phyloP scores from a whole-genome alignment of 2,113 vertebrate species.

The Atherinomorus stipes region DNA sequence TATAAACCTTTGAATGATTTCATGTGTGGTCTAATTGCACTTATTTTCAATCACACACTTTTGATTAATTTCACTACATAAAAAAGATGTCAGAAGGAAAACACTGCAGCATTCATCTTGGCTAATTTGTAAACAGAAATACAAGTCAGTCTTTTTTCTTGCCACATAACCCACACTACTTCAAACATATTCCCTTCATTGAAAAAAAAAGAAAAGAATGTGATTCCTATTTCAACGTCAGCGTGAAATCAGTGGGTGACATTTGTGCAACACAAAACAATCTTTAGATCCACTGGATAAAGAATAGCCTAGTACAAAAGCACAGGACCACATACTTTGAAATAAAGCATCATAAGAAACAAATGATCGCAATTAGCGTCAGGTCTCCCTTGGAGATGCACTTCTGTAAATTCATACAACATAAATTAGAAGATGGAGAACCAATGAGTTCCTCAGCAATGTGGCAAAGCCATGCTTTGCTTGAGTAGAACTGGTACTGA shows the following conservation, averaged over 20 bases:
- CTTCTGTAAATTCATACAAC: conserved; percentile 39
- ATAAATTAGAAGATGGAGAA: conserved; percentile 26
- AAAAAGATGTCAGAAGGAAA: conserved; percentile 54
- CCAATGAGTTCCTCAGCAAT: conserved; percentile 21
- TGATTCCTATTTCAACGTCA: conserved; percentile 74
- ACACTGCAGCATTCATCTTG: conserved; percentile 83
- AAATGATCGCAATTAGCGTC: conserved; percentile 44
- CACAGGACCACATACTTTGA: conserved; percentile 41
- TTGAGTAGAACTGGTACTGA: conserved; percentile 29
- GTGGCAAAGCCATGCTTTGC: conserved; percentile 36
- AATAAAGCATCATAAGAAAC: conserved; percentile 28
- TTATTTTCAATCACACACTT: conserved; percentile 73
- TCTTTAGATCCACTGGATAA: conserved; percentile 55
- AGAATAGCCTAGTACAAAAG: conserved; percentile 49
- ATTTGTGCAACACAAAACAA: conserved; percentile 75
- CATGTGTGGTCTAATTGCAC: conserved; percentile 84
- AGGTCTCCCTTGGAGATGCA: conserved; percentile 52
- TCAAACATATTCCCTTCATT: conserved; percentile 79
- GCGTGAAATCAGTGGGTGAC: conserved; percentile 70
- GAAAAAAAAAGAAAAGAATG: conserved; percentile 55
- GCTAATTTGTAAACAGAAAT: conserved; percentile 85
- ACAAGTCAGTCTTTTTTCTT: conserved; percentile 75
- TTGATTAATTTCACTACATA: conserved; percentile 39
- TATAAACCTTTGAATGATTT: conserved; percentile 56
- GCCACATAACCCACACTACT: conserved; percentile 31